A percentile compares a stretch with the other conserved stretches of the same genome.
phyloP scores from a whole-genome alignment of 2,888 invertebrate genomes.

The Eupithecia dodoneata region DNA sequence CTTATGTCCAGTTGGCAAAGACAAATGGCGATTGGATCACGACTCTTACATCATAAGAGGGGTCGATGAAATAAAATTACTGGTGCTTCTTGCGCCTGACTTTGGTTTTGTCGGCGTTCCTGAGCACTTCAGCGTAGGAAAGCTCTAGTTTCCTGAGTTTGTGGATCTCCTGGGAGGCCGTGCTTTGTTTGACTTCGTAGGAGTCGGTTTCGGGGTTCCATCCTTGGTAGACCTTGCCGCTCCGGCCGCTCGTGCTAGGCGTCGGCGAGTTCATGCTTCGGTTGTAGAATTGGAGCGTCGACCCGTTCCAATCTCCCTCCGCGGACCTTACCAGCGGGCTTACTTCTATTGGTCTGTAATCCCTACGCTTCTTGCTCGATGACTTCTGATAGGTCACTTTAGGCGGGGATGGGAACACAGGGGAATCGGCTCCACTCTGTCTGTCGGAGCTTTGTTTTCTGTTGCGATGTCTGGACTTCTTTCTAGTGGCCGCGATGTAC shows the following conservation, averaged over 20 bases:
- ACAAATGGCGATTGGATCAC: slow-evolving; percentile 81
- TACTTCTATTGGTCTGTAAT: slow-evolving; percentile 82
- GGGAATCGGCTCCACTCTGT: slow-evolving; percentile 87
- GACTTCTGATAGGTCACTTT: slow-evolving; percentile 85
- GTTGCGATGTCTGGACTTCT: slow-evolving; percentile 87
- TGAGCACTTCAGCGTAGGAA: slow-evolving; percentile 93
- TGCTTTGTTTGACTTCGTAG: slow-evolving; percentile 85
- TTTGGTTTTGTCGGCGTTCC: slow-evolving; percentile 86
- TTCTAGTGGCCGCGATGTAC: slow-evolving; percentile 88
- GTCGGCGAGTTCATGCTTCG: slow-evolving; percentile 85
- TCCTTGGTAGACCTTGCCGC: slow-evolving; percentile 78
- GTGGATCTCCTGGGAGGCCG: slow-evolving; percentile 92
- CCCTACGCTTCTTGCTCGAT: slow-evolving; percentile 84
- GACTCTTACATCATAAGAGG: slow-evolving; percentile 72
- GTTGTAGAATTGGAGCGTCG: slow-evolving; percentile 88
- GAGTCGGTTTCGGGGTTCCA: slow-evolving; percentile 80
- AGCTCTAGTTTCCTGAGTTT: slow-evolving; percentile 91
- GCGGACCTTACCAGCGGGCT: slow-evolving; percentile 76
- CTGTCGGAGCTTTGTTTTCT: slow-evolving; percentile 85
- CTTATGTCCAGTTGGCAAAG: slow-evolving; percentile 81
- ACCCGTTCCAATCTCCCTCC: slow-evolving; percentile 87
- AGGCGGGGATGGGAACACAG: slow-evolving; percentile 87
- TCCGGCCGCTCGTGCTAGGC: slow-evolving; percentile 81
- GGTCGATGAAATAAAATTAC: slow-evolving; percentile 75
- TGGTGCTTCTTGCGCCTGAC: slow-evolving; percentile 81